Percentiles rank a stretch among this genome's conserved stretches.
phyloP scores from a whole-genome alignment of 2,797 vertebrate species.

The Typhlichthys eigenmanni region DNA sequence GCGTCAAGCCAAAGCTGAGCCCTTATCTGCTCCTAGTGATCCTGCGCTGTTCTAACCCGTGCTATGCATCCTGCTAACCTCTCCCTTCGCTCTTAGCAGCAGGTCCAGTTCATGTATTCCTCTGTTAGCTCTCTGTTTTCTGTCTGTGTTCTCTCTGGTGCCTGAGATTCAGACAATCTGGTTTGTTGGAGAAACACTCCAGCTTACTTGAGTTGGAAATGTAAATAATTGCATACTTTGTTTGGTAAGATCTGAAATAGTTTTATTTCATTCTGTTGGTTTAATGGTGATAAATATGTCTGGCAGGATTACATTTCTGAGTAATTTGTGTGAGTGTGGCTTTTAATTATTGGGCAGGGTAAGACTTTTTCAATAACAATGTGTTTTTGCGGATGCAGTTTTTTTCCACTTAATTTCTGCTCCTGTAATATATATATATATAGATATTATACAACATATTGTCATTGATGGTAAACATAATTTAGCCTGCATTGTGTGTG shows the following conservation, averaged over 20 bases:
- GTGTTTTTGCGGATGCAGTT: constrained; percentile 14
- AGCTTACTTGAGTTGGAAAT: constrained; percentile 21
- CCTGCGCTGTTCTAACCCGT: constrained; percentile 31
- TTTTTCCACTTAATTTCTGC: constrained; percentile 3
- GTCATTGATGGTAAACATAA: constrained; percentile 19
- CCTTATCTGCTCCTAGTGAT: constrained; percentile 55
- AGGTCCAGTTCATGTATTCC: constrained; percentile 21
- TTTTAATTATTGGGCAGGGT: constrained; percentile 41
- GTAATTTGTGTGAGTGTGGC: constrained; percentile 31
- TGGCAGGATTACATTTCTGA: constrained; percentile 16
- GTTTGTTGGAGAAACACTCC: constrained; percentile 31
- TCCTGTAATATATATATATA: constrained; percentile 9
- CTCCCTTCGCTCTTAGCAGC: constrained; percentile 3
- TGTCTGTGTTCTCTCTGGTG: constrained; percentile 16
- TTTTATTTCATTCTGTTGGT: constrained; percentile 24
- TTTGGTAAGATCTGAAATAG: constrained; percentile 23
- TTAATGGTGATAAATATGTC: constrained; percentile 37
- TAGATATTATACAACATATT: constrained; percentile 3
- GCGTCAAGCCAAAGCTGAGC: constrained; percentile 31
- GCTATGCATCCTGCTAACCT: constrained; percentile 18
- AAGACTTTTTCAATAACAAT: constrained; percentile 38
- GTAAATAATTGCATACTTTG: constrained; percentile 14
- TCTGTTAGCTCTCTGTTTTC: not conserved
- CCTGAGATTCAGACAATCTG: constrained; percentile 17
- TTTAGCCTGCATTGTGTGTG: constrained; percentile 3